Evolutionary conservation across 1,140 invertebrate genomes (phyloP), one percentile per base, ranked within the genome.

Genomic region (Apocrypta bakeri): DNA sequence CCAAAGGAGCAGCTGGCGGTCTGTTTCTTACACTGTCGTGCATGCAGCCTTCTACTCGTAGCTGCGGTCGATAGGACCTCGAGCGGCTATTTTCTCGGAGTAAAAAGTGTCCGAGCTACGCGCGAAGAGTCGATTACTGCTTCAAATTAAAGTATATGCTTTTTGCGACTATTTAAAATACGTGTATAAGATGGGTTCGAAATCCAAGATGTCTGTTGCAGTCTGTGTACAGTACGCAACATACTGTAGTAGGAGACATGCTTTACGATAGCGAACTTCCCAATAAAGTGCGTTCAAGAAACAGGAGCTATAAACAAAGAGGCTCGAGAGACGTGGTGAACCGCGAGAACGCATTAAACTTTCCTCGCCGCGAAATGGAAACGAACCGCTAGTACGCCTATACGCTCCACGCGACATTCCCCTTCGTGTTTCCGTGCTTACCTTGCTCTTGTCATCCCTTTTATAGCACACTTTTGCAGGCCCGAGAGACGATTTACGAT

Each of bases 281-380:
- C 71, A 61, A 82, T 82, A 82, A 82, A 82, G 80, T 82, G 64
- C 42, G 42, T 71, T 68, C 80, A 25, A n/a, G 68, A 21, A 21
- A 6, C 48, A 56, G 40, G 61, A 75, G 73, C 80, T 40, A 82
- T 82, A 82, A 82, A 82, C 73, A 82, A 82, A 82, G 71, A 17
- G 25, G 25, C 3, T 12, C 29, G 31, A 69, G 27, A 25, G 33
- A 7, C 29, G 61, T 66, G 9, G 24, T 29, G 40, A 17, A 77
- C 73, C 80, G 73, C 80, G 79, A 81, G 79, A 81, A 81, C 72
- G 80, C 80, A 82, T 82, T 82, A 82, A 82, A 82, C 24, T 71
- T 61, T 74, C 69, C 79, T 71, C 69, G 56, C 63, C 56, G 27
- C 64, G 64, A 82, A 77, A 82, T 71, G 73, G 64, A 82, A 77